These are phyloP conservation scores for Spheniscus humboldti DNA, from an alignment of 2,797 vertebrate species.

Conservation along the genomic window DNA sequence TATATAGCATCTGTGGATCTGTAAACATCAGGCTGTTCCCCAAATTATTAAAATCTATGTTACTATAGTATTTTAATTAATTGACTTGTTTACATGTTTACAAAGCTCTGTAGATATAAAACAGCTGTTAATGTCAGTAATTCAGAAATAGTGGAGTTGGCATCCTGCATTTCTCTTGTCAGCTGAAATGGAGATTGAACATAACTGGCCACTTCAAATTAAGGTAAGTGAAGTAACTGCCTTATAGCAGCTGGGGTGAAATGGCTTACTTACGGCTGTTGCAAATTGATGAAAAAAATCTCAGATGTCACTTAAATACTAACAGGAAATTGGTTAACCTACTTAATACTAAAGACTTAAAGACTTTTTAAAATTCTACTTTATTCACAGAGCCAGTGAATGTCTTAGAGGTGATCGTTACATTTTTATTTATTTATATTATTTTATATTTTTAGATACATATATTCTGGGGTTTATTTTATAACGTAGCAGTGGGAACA, in stretches of 20 bases:
- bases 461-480: background rate
- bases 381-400: background rate
- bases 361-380: background rate
- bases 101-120: background rate
- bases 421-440: background rate
- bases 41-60: background rate
- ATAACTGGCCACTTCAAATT: background rate
- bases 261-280: background rate
- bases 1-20: background rate
- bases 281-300: background rate
- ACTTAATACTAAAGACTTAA: background rate
- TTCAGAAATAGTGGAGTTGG: background rate
- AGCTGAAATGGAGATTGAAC: background rate
- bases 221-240: background rate
- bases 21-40: background rate
- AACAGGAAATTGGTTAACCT: background rate
- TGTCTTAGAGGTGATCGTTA: background rate
- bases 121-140: background rate
- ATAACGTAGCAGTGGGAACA: rapidly evolving
- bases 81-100: background rate
- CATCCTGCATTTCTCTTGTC: background rate
- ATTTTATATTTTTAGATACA: rapidly evolving
- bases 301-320: background rate
- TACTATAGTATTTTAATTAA: background rate
- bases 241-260: background rate